phyloP scores from a whole-genome alignment of 2,113 vertebrate species.

The Rana temporaria region DNA sequence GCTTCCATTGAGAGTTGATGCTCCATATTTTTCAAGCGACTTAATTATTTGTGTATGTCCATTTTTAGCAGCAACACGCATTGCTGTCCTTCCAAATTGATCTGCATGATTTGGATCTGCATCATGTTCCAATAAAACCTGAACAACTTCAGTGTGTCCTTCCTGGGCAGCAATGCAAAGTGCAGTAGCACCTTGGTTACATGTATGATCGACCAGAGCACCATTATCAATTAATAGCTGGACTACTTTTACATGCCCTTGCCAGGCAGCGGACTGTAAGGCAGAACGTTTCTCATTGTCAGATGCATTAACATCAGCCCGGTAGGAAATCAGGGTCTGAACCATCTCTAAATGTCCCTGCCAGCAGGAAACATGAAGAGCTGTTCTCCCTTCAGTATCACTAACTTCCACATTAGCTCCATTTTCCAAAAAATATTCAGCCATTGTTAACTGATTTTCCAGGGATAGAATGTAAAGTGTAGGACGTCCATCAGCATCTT shows the following conservation, averaged over 20 bases:
- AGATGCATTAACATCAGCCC: conserved; percentile 89
- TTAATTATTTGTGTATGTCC: conserved; percentile 92
- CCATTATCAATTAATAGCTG: conserved; percentile 90
- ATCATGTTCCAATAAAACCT: conserved; percentile 88
- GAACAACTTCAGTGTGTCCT: conserved; percentile 95
- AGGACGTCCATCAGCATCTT: conserved; percentile 94
- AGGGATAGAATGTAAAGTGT: conserved; percentile 95
- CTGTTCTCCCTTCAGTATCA: conserved; percentile 92
- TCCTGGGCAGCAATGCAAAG: conserved; percentile 97
- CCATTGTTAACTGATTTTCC: conserved; percentile 96
- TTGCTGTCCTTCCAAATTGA: conserved; percentile 95
- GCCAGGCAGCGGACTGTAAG: conserved; percentile 95
- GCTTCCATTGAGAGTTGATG: conserved; percentile 87
- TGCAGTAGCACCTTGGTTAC: conserved; percentile 96
- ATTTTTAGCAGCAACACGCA: conserved; percentile 97
- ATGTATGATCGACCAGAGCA: conserved; percentile 91
- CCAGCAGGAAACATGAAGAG: conserved; percentile 98
- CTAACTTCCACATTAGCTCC: conserved; percentile 92
- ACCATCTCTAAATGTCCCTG: conserved; percentile 97
- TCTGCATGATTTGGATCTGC: conserved; percentile 96
- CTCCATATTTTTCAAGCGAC: conserved; percentile 93
- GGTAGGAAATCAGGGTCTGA: conserved; percentile 86
- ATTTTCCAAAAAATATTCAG: conserved; percentile 94
- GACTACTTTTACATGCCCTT: conserved; percentile 91
- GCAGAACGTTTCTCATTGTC: conserved; percentile 96